These are phyloP conservation scores for Sogatella furcifera DNA, from an alignment of 1,140 invertebrate genomes.

Conservation along the genomic window DNA sequence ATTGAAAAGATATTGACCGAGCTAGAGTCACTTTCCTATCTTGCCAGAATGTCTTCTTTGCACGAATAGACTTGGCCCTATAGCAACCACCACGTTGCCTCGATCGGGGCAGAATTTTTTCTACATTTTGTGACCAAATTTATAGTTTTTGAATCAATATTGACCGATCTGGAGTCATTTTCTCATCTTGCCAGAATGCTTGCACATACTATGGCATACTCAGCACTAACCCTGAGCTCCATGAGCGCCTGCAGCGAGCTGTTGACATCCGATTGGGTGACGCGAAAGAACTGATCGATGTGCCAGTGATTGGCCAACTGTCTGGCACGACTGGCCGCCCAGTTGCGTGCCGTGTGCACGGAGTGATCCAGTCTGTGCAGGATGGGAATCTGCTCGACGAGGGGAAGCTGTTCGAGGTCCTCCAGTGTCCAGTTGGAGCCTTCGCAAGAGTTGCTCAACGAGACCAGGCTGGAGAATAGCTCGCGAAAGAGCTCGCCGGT, in stretches of 20 bases:
- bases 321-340: constrained; percentile 55
- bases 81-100: no score
- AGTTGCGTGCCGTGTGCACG: constrained; percentile 48
- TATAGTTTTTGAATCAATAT: no score
- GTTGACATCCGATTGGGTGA: constrained; percentile 46
- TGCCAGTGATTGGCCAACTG: constrained; percentile 60
- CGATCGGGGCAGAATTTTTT: no score
- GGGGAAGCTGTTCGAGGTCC: constrained; percentile 47
- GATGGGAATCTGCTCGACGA: constrained; percentile 68
- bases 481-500: constrained; percentile 49
- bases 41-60: no score
- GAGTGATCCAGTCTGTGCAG: constrained; percentile 50
- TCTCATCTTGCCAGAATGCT: no score
- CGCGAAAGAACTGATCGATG: constrained; percentile 51
- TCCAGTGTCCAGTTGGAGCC: constrained; percentile 37
- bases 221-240: constrained; percentile 11
- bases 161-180: no score
- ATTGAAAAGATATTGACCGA: no score
- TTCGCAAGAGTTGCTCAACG: constrained; percentile 54
- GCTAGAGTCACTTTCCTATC: no score
- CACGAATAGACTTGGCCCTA: no score
- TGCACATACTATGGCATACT: no score
- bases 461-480: constrained; percentile 48
- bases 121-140: no score
- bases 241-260: constrained; percentile 47